Conservation (phyloP, 2,113 vertebrate genomes). For the Myocastor coypus region DNA sequence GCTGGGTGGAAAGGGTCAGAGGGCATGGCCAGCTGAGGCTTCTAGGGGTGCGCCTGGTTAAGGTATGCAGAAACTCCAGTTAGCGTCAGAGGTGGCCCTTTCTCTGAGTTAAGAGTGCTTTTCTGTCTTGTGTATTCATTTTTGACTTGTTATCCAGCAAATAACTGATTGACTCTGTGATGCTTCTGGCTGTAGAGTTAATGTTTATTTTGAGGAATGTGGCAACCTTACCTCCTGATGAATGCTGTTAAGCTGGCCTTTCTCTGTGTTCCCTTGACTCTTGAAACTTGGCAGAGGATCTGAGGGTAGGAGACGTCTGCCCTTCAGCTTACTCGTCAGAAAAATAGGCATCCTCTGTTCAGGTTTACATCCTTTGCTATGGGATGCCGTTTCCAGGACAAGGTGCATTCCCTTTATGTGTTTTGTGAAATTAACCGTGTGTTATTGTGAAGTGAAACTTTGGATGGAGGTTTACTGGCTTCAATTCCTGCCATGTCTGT, state of each 20-base stretch:
- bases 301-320: not conserved
- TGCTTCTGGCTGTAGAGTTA: not conserved
- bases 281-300: not conserved
- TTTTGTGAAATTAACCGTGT: not conserved
- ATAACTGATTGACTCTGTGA: not conserved
- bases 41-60: not conserved
- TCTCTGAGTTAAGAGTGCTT: not conserved
- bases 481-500: not conserved
- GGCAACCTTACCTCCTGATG: not conserved
- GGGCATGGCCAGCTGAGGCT: not conserved
- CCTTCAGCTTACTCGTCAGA: not conserved
- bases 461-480: not conserved
- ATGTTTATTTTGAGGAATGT: not conserved
- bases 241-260: not conserved
- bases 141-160: not conserved
- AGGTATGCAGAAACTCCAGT: not conserved
- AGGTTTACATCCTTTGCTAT: not conserved
- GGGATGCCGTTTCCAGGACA: not conserved
- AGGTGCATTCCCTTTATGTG: accelerated
- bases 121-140: not conserved
- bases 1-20: not conserved
- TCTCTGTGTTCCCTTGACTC: not conserved
- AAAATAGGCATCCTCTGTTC: not conserved
- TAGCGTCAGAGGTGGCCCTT: not conserved
- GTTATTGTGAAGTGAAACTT: not conserved